These are phyloP conservation scores for Mus musculus DNA, from an alignment of 2,113 vertebrate species.

Conservation along the genomic window DNA sequence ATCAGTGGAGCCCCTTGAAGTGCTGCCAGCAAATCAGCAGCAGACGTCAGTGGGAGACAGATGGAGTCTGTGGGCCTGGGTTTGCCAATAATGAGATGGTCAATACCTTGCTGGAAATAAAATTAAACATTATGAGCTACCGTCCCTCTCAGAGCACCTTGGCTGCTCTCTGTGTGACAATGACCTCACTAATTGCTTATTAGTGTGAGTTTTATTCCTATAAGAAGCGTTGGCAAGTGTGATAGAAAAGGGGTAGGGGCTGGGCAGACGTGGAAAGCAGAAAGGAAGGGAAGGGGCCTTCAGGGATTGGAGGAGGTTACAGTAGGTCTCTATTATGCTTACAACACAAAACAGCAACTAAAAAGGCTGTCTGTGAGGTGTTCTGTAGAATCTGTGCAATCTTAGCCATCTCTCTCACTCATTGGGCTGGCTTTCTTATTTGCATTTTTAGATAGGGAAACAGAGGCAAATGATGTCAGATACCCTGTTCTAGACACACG, in stretches of 20 bases:
- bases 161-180: neutral
- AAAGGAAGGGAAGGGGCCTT: neutral
- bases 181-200: slow-evolving; percentile 4
- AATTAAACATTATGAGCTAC: neutral
- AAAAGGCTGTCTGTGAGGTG: neutral
- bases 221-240: neutral
- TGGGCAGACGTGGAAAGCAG: neutral
- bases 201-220: slow-evolving; percentile 41
- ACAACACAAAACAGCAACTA: neutral
- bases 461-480: rapidly evolving
- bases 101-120: slow-evolving; percentile 18
- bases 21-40: neutral
- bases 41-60: neutral
- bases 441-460: neutral
- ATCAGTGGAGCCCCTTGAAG: neutral
- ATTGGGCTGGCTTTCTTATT: neutral
- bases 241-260: neutral
- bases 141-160: neutral
- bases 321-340: neutral
- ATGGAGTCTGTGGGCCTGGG: slow-evolving; percentile 11
- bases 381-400: neutral
- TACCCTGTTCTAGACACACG: rapidly evolving
- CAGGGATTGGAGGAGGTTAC: neutral
- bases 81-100: neutral
- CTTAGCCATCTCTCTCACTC: too few relatives aligned